Conservation (phyloP, 2,888 invertebrate genomes). For the Clunio marinus region DNA sequence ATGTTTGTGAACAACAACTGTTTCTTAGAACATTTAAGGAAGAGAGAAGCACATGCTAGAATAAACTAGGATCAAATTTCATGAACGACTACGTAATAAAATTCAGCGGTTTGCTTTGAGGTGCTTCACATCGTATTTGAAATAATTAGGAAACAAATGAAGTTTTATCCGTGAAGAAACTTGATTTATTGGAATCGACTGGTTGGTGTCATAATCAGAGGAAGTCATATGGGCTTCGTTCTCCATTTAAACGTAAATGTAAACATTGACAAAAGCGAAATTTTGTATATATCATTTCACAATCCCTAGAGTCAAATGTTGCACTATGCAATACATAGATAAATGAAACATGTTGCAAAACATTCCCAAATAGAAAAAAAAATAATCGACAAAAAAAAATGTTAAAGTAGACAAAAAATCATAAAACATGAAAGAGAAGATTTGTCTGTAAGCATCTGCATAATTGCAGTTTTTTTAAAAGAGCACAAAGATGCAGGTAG, state of each 20-base stretch:
- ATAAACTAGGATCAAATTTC: neutral
- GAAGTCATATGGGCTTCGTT: no score
- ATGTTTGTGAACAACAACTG: neutral
- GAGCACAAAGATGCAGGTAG: neutral
- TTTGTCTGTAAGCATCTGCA: slow-evolving; percentile 17
- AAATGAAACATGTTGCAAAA: slow-evolving; percentile 7
- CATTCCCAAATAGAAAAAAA: neutral
- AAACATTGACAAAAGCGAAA: no score
- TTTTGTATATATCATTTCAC: no score
- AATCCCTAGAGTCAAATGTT: no score
- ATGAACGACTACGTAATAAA: neutral
- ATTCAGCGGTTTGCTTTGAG: neutral
- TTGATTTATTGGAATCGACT: neutral
- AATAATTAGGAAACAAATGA: no score
- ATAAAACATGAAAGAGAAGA: neutral
- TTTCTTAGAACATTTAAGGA: neutral
- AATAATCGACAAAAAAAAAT: neutral
- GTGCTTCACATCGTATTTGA: no score
- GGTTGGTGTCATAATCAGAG: neutral
- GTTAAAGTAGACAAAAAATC: neutral
- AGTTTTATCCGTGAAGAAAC: no score
- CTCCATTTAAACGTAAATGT: no score
- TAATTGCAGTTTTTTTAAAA: slow-evolving; percentile 12
- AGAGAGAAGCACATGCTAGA: neutral
- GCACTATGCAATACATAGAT: neutral